Percentiles rank a stretch among this genome's conserved stretches.
phyloP scores from a whole-genome alignment of 2,113 vertebrate species.

The Thamnophis sirtalis region DNA sequence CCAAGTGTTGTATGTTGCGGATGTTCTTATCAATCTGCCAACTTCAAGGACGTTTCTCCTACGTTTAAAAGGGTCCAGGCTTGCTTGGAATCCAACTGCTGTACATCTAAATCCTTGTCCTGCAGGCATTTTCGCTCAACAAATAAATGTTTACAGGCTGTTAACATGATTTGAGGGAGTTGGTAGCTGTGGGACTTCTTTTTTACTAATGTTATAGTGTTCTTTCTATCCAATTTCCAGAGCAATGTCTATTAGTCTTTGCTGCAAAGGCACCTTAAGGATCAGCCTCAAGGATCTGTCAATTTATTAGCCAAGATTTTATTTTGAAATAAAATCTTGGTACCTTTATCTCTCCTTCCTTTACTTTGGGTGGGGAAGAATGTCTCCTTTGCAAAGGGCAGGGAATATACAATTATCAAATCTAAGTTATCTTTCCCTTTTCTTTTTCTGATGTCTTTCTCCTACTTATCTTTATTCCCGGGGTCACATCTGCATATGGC shows the following conservation, averaged over 20 bases:
- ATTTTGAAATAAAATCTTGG: neutral
- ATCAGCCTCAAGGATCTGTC: neutral
- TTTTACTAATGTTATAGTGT: neutral
- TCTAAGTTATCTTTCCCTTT: neutral
- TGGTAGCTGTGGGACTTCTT: neutral
- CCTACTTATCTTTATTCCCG: neutral
- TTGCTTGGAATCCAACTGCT: neutral
- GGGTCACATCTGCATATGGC: neutral
- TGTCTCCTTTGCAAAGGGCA: neutral
- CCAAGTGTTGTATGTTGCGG: neutral
- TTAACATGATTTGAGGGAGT: neutral
- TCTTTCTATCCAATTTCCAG: neutral
- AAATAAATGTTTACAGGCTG: neutral
- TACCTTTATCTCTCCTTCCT: too few species aligned
- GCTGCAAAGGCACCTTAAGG: neutral
- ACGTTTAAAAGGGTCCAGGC: neutral
- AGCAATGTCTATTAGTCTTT: neutral
- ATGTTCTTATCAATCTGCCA: neutral
- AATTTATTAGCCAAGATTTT: neutral
- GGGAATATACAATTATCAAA: neutral
- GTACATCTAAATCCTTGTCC: neutral
- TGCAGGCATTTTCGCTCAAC: neutral
- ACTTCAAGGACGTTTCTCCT: neutral
- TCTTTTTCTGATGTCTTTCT: neutral
- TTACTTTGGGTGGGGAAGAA: neutral